phyloP scores from a whole-genome alignment of 2,113 vertebrate genomes.

The Plestiodon gilberti region DNA sequence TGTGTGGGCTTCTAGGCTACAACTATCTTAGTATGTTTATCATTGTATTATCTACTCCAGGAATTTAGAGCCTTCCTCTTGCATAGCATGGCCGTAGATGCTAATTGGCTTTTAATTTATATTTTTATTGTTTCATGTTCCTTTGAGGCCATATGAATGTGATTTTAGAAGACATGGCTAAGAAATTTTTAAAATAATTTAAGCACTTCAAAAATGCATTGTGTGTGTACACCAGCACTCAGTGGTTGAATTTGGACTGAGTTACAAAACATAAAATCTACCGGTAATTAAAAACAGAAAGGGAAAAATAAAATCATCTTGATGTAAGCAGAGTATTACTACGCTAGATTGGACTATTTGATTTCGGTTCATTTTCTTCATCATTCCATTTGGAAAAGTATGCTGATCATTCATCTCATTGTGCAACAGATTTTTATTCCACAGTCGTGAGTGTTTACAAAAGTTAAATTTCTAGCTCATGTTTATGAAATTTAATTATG shows the following conservation, averaged over 20 bases:
- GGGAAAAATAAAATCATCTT: constrained; percentile 7
- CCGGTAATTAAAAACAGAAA: constrained; percentile 8
- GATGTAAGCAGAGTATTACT: background rate
- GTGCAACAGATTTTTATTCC: background rate
- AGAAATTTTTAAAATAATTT: background rate
- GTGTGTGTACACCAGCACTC: constrained; percentile 11
- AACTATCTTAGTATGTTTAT: background rate
- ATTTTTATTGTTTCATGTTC: background rate
- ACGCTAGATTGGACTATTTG: constrained; percentile 20
- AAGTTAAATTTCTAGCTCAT: constrained; percentile 5
- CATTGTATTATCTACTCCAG: background rate
- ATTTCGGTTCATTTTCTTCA: constrained; percentile 23
- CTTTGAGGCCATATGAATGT: background rate
- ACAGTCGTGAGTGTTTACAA: fast-evolving
- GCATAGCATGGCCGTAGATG: background rate
- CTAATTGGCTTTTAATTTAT: background rate
- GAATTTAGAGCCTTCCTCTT: background rate
- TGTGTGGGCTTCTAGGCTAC: background rate
- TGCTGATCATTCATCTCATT: constrained; percentile 6
- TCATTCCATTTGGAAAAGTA: background rate
- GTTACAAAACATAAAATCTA: constrained; percentile 35
- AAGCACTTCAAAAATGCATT: constrained; percentile 4
- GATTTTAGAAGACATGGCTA: background rate
- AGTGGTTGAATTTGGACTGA: constrained; percentile 21
- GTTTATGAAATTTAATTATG: background rate